These are phyloP conservation scores for Polylopha cassiicola DNA, from an alignment of 2,888 invertebrate species.

Conservation along the genomic window DNA sequence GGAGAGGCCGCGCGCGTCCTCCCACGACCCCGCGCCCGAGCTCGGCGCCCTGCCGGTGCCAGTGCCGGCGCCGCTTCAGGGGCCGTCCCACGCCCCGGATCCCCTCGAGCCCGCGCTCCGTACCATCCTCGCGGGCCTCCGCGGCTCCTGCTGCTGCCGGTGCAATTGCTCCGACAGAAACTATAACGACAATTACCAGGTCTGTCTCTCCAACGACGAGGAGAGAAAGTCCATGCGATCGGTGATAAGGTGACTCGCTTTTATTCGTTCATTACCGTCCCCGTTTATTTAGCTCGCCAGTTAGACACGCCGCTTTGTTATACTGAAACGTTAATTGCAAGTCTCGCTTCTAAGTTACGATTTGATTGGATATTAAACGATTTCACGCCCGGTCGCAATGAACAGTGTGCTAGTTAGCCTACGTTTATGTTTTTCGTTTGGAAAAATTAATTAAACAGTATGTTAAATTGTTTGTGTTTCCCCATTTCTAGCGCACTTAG, in stretches of 20 bases:
- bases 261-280: slow-evolving; percentile 24
- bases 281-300: slow-evolving; percentile 33
- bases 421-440: slow-evolving; percentile 30
- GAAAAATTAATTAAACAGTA: slow-evolving; percentile 32
- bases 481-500: slow-evolving; percentile 73
- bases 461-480: slow-evolving; percentile 53
- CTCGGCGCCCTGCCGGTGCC: slow-evolving; percentile 31
- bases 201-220: slow-evolving; percentile 71
- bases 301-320: slow-evolving; percentile 26
- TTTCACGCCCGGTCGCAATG: slow-evolving; percentile 35
- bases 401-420: slow-evolving; percentile 28
- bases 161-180: slow-evolving; percentile 60
- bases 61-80: slow-evolving; percentile 33
- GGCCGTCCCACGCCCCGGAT: slow-evolving; percentile 53
- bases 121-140: slow-evolving; percentile 58
- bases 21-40: slow-evolving; percentile 51
- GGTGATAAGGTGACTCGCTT: slow-evolving; percentile 81
- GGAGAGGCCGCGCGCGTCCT: slow-evolving; percentile 58
- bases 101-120: slow-evolving; percentile 65
- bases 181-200: slow-evolving; percentile 72
- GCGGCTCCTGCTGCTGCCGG: slow-evolving; percentile 65
- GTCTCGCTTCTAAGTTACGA: slow-evolving; percentile 21
- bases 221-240: slow-evolving; percentile 79
- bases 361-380: slow-evolving; percentile 38
- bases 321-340: slow-evolving; percentile 38